Evolutionary conservation across 2,888 invertebrate genomes (phyloP).

Genomic region (Escarpia spicata): DNA sequence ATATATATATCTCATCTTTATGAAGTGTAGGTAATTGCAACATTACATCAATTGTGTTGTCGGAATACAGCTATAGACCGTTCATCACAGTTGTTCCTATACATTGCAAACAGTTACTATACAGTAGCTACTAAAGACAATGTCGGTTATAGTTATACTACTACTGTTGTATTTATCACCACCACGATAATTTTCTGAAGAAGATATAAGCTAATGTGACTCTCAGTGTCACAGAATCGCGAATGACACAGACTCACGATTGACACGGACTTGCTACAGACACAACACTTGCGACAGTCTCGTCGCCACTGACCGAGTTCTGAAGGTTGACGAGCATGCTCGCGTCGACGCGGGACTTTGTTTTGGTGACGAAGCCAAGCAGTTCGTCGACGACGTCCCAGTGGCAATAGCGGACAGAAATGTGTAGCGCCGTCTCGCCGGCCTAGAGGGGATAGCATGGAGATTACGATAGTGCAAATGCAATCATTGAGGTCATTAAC

Average conservation of each 20-base stretch:
- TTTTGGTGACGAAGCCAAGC: conserved; percentile 68
- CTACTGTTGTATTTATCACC: too few species aligned
- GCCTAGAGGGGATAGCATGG: conserved; percentile 69
- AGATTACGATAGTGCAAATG: background rate
- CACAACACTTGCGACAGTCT: too few species aligned
- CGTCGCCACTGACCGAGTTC: conserved; percentile 36
- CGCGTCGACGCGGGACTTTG: conserved; percentile 74
- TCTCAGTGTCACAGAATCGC: too few species aligned
- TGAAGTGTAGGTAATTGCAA: background rate
- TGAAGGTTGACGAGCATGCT: conserved; percentile 78
- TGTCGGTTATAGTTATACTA: too few species aligned
- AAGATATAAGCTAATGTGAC: too few species aligned
- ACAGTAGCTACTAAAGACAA: too few species aligned
- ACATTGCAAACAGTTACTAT: too few species aligned
- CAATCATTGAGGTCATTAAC: background rate
- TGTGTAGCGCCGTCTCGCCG: conserved; percentile 94
- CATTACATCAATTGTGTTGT: background rate
- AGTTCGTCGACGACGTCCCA: conserved; percentile 88
- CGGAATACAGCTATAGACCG: background rate
- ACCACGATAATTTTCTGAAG: too few species aligned
- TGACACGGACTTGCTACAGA: too few species aligned
- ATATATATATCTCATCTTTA: background rate
- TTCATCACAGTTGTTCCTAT: too few species aligned
- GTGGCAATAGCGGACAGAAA: conserved; percentile 81
- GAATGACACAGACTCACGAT: too few species aligned